Evolutionary conservation across 2,797 vertebrate genomes (phyloP).

Genomic region (Pseudomugil tenellus): DNA sequence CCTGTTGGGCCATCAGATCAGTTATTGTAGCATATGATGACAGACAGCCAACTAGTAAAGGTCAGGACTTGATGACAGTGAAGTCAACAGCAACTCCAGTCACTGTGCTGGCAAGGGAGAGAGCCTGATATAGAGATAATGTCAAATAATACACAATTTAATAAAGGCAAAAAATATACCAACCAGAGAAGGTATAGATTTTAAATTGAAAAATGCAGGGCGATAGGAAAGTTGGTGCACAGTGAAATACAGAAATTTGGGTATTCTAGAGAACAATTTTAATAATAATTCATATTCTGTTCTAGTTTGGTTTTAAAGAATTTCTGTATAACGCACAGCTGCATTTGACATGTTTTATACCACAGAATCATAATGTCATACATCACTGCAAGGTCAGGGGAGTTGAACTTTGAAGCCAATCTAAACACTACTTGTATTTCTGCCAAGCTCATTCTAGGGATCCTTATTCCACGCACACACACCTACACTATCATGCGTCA

Average conservation of each 20-base stretch:
- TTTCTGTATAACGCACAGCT: constrained; percentile 35
- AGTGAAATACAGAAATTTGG: background rate
- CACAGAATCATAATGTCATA: constrained; percentile 49
- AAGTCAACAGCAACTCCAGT: constrained; percentile 45
- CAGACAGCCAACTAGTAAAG: constrained; percentile 58
- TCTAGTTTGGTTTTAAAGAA: background rate
- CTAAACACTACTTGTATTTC: constrained; percentile 30
- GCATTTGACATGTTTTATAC: constrained; percentile 44
- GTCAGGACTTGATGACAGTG: constrained; percentile 50
- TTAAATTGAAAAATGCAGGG: background rate
- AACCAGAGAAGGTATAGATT: constrained; percentile 9
- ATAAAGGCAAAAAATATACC: constrained; percentile 9
- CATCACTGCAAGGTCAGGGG: constrained; percentile 53
- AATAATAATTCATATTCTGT: constrained; percentile 27
- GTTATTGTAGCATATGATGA: constrained; percentile 55
- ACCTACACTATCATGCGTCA: constrained; percentile 52
- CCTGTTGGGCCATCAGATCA: constrained; percentile 59
- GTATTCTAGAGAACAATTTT: constrained; percentile 16
- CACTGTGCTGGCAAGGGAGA: constrained; percentile 12
- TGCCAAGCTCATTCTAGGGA: constrained; percentile 48
- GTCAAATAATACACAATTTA: constrained; percentile 42
- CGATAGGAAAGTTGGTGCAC: background rate
- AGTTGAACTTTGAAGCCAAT: constrained; percentile 50
- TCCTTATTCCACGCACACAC: constrained; percentile 46
- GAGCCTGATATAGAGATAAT: constrained; percentile 3